Percentiles rank a stretch among this genome's conserved stretches.
Evolutionary conservation across 2,797 vertebrate species (phyloP).

Genomic region (Anabas testudineus): DNA sequence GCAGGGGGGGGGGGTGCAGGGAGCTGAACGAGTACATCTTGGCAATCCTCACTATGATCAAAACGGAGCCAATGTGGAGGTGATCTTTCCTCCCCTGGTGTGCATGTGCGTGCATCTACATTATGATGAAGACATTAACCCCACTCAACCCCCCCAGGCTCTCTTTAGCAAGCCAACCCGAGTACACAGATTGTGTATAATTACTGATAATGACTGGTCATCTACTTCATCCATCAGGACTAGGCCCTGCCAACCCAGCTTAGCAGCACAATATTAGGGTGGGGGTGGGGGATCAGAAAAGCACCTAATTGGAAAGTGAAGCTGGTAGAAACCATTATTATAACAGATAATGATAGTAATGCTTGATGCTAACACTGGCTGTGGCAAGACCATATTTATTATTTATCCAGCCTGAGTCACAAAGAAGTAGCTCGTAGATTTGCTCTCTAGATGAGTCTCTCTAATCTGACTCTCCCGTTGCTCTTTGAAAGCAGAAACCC

Average conservation of each 20-base stretch:
- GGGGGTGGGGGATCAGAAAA: constrained; percentile 35
- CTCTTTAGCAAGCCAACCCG: constrained; percentile 51
- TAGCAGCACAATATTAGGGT: constrained; percentile 48
- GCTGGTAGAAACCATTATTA: constrained; percentile 33
- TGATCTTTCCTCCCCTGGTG: constrained; percentile 47
- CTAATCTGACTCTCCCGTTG: constrained; percentile 15
- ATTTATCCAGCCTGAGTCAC: constrained; percentile 23
- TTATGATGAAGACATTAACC: constrained; percentile 80
- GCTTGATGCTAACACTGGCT: constrained; percentile 21
- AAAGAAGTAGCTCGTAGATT: constrained; percentile 11
- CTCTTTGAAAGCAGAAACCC: constrained; percentile 27
- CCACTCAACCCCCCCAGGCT: constrained; percentile 49
- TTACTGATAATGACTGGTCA: constrained; percentile 84
- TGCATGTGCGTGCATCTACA: constrained; percentile 49
- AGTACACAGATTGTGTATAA: constrained; percentile 80
- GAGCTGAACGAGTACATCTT: constrained; percentile 20
- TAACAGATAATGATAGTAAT: constrained; percentile 33
- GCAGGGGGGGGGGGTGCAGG: constrained; percentile 10
- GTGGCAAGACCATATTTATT: constrained; percentile 27
- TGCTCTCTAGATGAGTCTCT: constrained; percentile 9
- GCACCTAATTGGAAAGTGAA: constrained; percentile 41
- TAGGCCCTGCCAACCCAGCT: constrained; percentile 67
- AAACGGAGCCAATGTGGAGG: constrained; percentile 54
- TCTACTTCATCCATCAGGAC: constrained; percentile 80
- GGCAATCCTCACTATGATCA: constrained; percentile 50